Evolutionary conservation across 1,140 invertebrate genomes (phyloP).

Genomic region (Solen grandis): DNA sequence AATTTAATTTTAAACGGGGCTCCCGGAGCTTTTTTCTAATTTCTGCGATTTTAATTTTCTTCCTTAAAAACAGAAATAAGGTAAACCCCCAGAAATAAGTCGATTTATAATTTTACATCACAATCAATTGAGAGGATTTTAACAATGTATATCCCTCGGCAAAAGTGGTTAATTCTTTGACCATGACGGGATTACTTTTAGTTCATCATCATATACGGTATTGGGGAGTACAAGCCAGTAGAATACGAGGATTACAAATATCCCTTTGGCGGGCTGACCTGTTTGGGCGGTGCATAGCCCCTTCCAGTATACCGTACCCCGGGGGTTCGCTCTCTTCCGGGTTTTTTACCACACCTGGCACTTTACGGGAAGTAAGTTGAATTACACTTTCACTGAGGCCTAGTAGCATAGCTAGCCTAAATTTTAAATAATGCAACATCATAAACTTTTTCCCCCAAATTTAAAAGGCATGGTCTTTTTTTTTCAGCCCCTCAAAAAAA

Average conservation of each 20-base stretch:
- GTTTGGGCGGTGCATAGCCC: conserved; percentile 94
- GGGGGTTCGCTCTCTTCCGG: conserved; percentile 70
- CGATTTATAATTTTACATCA: too few relatives aligned
- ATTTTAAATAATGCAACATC: background rate
- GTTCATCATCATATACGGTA: conserved; percentile 95
- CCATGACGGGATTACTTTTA: conserved; percentile 72
- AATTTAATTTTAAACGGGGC: too few relatives aligned
- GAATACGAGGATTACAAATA: conserved; percentile 94
- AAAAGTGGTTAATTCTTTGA: too few relatives aligned
- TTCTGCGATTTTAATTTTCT: too few relatives aligned
- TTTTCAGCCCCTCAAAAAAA: background rate
- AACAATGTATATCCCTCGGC: too few relatives aligned
- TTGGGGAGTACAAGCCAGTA: conserved; percentile 93
- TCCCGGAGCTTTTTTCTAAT: too few relatives aligned
- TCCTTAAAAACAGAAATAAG: too few relatives aligned
- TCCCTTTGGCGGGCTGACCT: conserved; percentile 95
- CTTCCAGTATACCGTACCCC: conserved; percentile 97
- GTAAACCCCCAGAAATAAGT: too few relatives aligned
- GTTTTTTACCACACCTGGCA: conserved; percentile 64
- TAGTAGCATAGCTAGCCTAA: too few relatives aligned
- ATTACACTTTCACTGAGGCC: background rate
- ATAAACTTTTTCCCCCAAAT: background rate
- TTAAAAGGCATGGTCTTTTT: background rate
- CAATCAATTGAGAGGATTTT: too few relatives aligned
- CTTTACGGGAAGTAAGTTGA: conserved; percentile 66